Base-by-base conservation (phyloP, 2,797 vertebrate species). In the Lophius americanus region DNA sequence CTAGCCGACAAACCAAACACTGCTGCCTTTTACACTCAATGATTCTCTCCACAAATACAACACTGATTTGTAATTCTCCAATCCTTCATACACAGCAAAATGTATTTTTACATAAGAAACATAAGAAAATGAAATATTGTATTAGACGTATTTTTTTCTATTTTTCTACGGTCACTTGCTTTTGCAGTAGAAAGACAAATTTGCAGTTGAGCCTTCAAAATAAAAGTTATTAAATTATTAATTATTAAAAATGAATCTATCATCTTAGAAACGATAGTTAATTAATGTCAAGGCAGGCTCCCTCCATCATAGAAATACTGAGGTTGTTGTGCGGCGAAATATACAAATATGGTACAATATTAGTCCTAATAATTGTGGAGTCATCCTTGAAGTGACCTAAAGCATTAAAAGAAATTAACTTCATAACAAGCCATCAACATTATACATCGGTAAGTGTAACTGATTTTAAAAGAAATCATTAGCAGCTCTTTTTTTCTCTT, bases 121-220 rank as follows among this genome's bases (percentile, higher is more conserved):
- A 14, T 55, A 75, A 60, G 14, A 41, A 64, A 76, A 69, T 63
- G 0, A 64, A 61, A 63, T 5, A 6, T 23, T 10, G 35, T 7
- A 36, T 69, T 23, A 38, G 1, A 76, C 46, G 7, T 42, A 42
- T 3, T 57, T 13, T 33, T 42, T 37, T 35, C n/a, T n/a, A n/a
- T n/a, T n/a, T n/a, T n/a, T n/a, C n/a, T n/a, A n/a, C n/a, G n/a
- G n/a, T n/a, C 43, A 11, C 7, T 12, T 65, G 9, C 51, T 52
- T 9, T 14, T 7, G 7, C 9, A 52, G 70, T 53, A 60, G 33
- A 6, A 49, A 0, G 9, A 49, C 36, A 43, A 51, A 76, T 63
- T 38, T 59, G 44, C 36, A 36, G 67, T 75, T 84, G 64, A 76
- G 70, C 50, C 43, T 64, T 58, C 14, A 57, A 53, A 50, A 37